A percentile compares a stretch with the other conserved stretches of the same genome.
Evolutionary conservation across 2,113 vertebrate genomes (phyloP).

Genomic region (Equus przewalskii): DNA sequence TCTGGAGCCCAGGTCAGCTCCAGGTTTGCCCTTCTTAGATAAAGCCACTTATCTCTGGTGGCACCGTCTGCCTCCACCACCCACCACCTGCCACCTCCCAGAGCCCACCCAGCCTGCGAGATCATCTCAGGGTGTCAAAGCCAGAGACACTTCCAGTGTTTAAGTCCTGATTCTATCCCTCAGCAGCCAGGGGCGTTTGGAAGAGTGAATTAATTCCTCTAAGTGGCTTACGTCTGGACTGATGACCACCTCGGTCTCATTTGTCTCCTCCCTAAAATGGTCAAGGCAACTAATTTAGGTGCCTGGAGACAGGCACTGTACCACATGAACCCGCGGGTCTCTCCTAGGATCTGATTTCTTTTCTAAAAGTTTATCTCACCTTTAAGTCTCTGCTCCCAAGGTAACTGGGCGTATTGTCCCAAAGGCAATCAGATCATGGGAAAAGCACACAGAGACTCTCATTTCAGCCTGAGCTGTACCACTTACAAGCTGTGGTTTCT

Average conservation of each 20-base stretch:
- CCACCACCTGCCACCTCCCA: too few species aligned
- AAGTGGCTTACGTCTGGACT: not conserved
- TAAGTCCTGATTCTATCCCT: not conserved
- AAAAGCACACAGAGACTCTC: not conserved
- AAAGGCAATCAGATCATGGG: not conserved
- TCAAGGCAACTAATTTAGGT: too few species aligned
- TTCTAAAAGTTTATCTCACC: not conserved
- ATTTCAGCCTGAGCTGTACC: not conserved
- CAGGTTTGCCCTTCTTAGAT: not conserved
- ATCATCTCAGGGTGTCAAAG: not conserved
- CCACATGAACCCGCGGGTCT: not conserved
- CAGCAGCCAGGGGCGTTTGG: not conserved
- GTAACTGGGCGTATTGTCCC: not conserved
- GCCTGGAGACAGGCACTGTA: not conserved
- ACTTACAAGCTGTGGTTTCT: not conserved
- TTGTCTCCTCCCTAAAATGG: not conserved
- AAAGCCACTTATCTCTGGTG: not conserved
- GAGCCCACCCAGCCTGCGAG: not conserved
- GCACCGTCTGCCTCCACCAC: not conserved
- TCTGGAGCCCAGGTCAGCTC: not conserved
- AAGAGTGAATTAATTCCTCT: not conserved
- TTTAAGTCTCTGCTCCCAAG: not conserved
- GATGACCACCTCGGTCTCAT: too few species aligned
- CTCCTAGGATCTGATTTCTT: not conserved
- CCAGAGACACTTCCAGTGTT: not conserved